These are phyloP conservation scores for Ectropis grisescens DNA, from an alignment of 1,140 invertebrate species.

Conservation along the genomic window DNA sequence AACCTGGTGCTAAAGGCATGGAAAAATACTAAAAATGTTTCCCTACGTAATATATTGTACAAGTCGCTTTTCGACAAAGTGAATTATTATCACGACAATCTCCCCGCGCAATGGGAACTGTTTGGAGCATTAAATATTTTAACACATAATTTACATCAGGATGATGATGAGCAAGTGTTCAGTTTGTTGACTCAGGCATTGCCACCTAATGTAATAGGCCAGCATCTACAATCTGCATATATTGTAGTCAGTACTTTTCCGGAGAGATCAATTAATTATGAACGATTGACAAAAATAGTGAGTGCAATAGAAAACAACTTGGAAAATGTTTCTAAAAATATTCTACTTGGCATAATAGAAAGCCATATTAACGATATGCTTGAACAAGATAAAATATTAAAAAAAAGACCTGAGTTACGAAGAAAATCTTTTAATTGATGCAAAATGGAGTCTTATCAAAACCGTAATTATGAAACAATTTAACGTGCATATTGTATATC, in stretches of 20 bases:
- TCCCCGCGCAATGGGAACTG: constrained; percentile 11
- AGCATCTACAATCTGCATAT: constrained; percentile 24
- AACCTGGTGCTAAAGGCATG: constrained; percentile 24
- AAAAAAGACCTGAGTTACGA: constrained; percentile 8
- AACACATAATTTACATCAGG: constrained; percentile 21
- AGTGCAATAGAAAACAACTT: constrained; percentile 10
- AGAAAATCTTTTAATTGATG: constrained; percentile 1
- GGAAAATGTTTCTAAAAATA: constrained; percentile 15
- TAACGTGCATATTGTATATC: no score
- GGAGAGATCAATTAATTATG: constrained; percentile 14
- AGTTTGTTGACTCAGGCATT: constrained; percentile 9
- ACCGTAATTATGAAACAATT: no score
- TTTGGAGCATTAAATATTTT: constrained; percentile 23
- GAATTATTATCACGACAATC: constrained; percentile 6
- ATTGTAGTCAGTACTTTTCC: constrained; percentile 20
- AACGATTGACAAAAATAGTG: constrained; percentile 16
- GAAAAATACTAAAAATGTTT: constrained; percentile 38
- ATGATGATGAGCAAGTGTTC: constrained; percentile 32
- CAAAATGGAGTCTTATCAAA: no score
- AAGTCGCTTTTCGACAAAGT: no score
- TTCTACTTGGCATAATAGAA: constrained; percentile 21
- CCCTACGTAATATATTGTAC: constrained; percentile 33
- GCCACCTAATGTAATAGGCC: constrained; percentile 14
- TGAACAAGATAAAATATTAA: constrained; percentile 15
- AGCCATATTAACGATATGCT: no score